phyloP scores from a whole-genome alignment of 23 tunicate species.

The Ascidia mentula region DNA sequence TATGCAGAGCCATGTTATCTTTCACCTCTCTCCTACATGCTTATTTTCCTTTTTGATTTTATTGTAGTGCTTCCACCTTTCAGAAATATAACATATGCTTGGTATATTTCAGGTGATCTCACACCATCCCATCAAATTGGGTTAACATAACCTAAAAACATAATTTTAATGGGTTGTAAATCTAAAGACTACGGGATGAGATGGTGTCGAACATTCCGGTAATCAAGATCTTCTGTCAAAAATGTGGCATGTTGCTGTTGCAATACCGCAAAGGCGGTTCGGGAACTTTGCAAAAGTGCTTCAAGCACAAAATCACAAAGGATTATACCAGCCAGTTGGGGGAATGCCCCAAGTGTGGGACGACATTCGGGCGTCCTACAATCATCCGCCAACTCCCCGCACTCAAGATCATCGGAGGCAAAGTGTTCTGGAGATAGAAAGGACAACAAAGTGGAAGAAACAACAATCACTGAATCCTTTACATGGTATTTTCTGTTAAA shows the following conservation, averaged over 20 bases:
- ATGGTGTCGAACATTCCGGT: slow-evolving; percentile 20
- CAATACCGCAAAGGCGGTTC: slow-evolving; percentile 62
- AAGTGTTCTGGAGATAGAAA: slow-evolving; percentile 47
- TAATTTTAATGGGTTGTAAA: too few relatives aligned
- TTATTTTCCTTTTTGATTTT: too few relatives aligned
- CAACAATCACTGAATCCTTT: neutral
- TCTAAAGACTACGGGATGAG: too few relatives aligned
- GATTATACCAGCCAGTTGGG: slow-evolving; percentile 47
- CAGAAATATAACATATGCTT: too few relatives aligned
- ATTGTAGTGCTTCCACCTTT: too few relatives aligned
- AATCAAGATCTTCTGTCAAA: slow-evolving; percentile 56
- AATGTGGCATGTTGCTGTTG: slow-evolving; percentile 52
- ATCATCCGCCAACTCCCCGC: slow-evolving; percentile 64
- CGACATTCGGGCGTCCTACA: slow-evolving; percentile 53
- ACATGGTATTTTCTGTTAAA: neutral
- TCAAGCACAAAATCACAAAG: slow-evolving; percentile 27
- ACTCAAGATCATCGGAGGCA: slow-evolving; percentile 68
- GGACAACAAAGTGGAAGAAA: neutral
- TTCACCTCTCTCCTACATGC: too few relatives aligned
- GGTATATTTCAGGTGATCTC: neutral
- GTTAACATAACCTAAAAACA: neutral
- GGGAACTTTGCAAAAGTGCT: slow-evolving; percentile 29
- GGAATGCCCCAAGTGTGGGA: slow-evolving; percentile 49
- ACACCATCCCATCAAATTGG: neutral
- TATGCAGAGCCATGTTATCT: too few relatives aligned